These are phyloP conservation scores for Myopa tessellatipennis DNA, from an alignment of 2,888 invertebrate genomes.

Conservation along the genomic window DNA sequence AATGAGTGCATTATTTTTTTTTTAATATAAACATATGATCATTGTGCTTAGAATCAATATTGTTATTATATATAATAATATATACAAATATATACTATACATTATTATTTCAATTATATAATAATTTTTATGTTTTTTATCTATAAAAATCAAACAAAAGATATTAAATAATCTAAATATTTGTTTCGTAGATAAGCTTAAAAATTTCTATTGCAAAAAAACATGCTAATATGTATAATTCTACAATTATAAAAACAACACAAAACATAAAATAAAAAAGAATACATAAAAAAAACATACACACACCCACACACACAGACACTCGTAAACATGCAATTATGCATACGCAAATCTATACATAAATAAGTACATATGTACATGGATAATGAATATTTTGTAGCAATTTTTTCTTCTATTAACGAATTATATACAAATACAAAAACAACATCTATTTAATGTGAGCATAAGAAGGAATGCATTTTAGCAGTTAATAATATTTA, in stretches of 20 bases:
- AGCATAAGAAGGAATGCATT: conserved; percentile 22
- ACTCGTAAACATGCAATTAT: not conserved
- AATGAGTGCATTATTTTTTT: no score
- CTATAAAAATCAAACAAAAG: not conserved
- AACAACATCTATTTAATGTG: not conserved
- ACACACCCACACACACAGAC: not conserved
- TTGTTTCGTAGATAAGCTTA: conserved; percentile 8
- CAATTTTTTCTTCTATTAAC: not conserved
- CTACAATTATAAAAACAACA: not conserved
- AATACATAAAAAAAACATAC: not conserved
- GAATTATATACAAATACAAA: not conserved
- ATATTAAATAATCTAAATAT: not conserved
- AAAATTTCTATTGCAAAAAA: not conserved
- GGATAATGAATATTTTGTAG: conserved; percentile 9
- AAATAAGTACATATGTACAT: not conserved
- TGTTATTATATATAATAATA: no score
- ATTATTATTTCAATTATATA: not conserved
- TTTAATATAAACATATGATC: no score
- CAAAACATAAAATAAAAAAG: not conserved
- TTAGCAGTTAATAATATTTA: conserved; percentile 25
- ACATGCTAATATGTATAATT: not conserved
- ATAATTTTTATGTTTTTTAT: no score
- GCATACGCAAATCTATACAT: not conserved
- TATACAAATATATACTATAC: not conserved
- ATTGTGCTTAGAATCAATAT: no score